phyloP scores from a whole-genome alignment of 2,113 vertebrate species.

The Ophiodon elongatus region DNA sequence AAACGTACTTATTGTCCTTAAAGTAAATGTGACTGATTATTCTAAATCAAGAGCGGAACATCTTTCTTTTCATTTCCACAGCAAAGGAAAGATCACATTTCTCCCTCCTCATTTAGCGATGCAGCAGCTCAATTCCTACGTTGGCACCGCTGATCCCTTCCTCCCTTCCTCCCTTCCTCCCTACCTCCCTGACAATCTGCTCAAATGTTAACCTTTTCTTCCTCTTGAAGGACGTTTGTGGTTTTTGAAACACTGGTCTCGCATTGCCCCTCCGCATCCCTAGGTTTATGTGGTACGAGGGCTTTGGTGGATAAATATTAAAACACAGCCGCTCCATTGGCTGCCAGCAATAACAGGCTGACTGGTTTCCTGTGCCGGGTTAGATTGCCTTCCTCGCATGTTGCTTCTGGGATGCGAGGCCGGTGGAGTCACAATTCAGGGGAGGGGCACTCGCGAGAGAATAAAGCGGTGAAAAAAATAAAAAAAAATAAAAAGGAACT shows the following conservation, averaged over 20 bases:
- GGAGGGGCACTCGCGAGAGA: constrained; percentile 17
- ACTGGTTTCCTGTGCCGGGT: constrained; percentile 77
- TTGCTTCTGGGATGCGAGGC: constrained; percentile 49
- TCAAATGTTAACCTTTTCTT: constrained; percentile 68
- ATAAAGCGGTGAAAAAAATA: constrained; percentile 25
- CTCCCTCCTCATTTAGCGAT: constrained; percentile 37
- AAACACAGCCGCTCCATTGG: constrained; percentile 71
- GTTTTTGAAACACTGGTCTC: constrained; percentile 63
- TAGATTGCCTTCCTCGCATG: constrained; percentile 69
- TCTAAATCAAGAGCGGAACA: constrained; percentile 31
- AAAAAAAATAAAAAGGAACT: constrained; percentile 14
- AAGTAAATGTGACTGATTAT: constrained; percentile 36
- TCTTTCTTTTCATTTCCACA: constrained; percentile 21
- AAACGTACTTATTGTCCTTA: constrained; percentile 29
- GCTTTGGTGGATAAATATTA: constrained; percentile 80
- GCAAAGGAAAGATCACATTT: neutral
- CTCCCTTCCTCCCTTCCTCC: no score
- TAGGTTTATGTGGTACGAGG: constrained; percentile 77
- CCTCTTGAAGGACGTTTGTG: constrained; percentile 72
- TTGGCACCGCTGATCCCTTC: constrained; percentile 46
- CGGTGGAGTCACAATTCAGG: constrained; percentile 23
- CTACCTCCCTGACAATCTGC: constrained; percentile 50
- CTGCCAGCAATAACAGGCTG: constrained; percentile 82
- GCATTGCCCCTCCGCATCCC: constrained; percentile 62
- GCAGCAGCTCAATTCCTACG: constrained; percentile 46